Conservation (phyloP, 2,888 invertebrate genomes). For the Tetranychus truncatus region DNA sequence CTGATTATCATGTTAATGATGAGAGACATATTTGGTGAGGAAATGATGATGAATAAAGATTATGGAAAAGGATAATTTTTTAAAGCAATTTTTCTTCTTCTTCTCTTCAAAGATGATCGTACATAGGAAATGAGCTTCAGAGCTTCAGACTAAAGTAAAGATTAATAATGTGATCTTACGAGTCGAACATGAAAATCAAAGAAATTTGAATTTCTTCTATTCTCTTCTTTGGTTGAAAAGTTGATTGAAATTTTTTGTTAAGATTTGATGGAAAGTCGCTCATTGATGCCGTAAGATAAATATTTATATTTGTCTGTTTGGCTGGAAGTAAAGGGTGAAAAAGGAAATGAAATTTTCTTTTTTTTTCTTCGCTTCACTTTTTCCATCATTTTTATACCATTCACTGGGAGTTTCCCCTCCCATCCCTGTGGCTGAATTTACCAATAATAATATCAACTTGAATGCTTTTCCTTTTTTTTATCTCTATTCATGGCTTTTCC, state of each 20-base stretch:
- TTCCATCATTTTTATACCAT: not conserved
- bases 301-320: not conserved
- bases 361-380: not conserved
- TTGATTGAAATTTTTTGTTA: no score
- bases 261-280: not conserved
- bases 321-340: not conserved
- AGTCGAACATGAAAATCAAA: not conserved
- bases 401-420: not conserved
- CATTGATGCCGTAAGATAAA: not conserved
- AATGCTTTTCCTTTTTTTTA: conserved; percentile 3
- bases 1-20: not conserved
- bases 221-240: no score
- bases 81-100: not conserved
- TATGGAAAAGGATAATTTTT: not conserved
- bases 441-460: not conserved
- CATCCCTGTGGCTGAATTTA: not conserved
- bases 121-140: no score
- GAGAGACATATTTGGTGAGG: not conserved
- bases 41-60: not conserved
- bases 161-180: not conserved
- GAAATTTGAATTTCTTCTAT: not conserved
- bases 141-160: not conserved
- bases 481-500: not conserved
- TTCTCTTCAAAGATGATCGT: no score
- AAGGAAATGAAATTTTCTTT: not conserved